These are phyloP conservation scores for Dicranocentrus wangi DNA, from an alignment of 2,888 invertebrate species.

Conservation along the genomic window DNA sequence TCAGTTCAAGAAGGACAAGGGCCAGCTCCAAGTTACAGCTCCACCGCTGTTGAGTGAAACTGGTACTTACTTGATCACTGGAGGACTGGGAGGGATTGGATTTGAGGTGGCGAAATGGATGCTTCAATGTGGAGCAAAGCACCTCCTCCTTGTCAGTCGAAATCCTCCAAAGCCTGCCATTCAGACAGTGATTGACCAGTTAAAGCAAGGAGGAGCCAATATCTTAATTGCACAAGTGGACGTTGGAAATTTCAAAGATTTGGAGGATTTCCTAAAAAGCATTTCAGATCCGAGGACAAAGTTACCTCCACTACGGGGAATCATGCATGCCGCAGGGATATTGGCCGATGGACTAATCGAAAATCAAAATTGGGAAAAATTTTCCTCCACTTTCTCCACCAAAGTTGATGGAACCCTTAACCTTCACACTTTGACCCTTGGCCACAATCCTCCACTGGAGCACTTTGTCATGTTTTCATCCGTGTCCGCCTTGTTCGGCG, in stretches of 20 bases:
- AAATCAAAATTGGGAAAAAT: slow-evolving; percentile 61
- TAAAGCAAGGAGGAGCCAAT: no score
- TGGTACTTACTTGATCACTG: slow-evolving; percentile 48
- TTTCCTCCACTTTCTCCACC: slow-evolving; percentile 19
- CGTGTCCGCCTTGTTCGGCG: slow-evolving; percentile 9
- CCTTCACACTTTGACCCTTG: slow-evolving; percentile 19
- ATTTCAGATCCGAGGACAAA: no score
- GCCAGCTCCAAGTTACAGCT: background rate
- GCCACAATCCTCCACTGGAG: slow-evolving; percentile 31
- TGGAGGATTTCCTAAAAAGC: no score
- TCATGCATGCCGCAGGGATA: slow-evolving; percentile 57
- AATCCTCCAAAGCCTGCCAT: no score
- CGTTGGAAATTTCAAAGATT: no score
- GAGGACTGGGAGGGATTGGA: slow-evolving; percentile 55
- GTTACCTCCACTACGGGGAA: slow-evolving; percentile 53
- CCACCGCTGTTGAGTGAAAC: slow-evolving; percentile 30
- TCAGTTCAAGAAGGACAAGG: no score
- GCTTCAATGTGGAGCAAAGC: no score
- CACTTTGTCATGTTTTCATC: slow-evolving; percentile 57
- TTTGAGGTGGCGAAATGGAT: slow-evolving; percentile 55
- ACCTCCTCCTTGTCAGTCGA: no score
- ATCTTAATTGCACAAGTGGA: no score
- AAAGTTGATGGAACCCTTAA: slow-evolving; percentile 51
- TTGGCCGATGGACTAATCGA: slow-evolving; percentile 37
- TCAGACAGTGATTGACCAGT: no score